Conservation (phyloP, 2,888 invertebrate genomes). For the Eupithecia subumbrata region DNA sequence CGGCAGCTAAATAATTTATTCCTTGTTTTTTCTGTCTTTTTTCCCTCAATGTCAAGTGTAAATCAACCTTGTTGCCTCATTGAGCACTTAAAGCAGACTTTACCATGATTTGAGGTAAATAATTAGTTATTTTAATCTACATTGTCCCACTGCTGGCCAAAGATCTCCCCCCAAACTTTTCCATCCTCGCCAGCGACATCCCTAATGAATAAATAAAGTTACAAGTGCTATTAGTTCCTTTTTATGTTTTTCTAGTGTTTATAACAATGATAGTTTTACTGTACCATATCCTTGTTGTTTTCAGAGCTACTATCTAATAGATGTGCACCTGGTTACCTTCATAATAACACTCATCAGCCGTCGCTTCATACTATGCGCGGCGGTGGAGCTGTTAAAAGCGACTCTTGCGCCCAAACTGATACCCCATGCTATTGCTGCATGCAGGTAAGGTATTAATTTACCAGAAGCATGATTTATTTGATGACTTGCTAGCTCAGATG, state of each 20-base stretch:
- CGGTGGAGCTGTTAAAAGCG: constrained; percentile 78
- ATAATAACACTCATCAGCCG: constrained; percentile 92
- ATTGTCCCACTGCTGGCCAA: no score
- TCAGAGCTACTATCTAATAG: constrained; percentile 97
- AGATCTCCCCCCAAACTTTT: no score
- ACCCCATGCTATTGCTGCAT: constrained; percentile 67
- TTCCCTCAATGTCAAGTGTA: neutral
- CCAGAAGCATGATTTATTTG: neutral
- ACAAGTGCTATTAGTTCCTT: neutral
- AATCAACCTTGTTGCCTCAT: neutral
- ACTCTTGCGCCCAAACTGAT: constrained; percentile 75
- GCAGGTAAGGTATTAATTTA: constrained; percentile 51
- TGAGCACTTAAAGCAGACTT: neutral
- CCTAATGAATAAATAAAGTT: neutral
- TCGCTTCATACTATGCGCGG: constrained; percentile 88
- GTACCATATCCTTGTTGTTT: constrained; percentile 50
- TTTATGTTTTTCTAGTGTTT: neutral
- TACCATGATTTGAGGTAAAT: neutral
- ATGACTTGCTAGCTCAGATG: neutral
- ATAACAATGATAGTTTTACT: neutral
- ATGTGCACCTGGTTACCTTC: constrained; percentile 93
- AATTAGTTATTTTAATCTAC: neutral
- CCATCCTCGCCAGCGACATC: no score
- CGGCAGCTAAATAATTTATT: neutral
- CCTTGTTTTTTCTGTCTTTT: neutral